Conservation (phyloP, 2,888 invertebrate genomes). For the Prosapia bicincta region DNA sequence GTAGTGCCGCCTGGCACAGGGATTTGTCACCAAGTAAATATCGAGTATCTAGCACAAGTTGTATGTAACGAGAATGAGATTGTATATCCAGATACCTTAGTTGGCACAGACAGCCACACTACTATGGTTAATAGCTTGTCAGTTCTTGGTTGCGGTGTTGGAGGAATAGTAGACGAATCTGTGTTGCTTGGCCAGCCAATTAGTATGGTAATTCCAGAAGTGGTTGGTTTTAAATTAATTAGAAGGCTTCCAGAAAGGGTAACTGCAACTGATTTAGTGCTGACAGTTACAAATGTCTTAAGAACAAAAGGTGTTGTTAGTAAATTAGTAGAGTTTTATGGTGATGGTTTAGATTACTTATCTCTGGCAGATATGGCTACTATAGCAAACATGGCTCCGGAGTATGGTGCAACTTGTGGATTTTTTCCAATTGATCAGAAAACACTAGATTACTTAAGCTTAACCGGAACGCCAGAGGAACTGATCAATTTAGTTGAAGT, state of each 20-base stretch:
- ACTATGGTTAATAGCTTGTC: constrained; percentile 99
- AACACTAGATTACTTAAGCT: constrained; percentile 83
- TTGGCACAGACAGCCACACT: constrained; percentile 98
- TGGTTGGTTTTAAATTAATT: constrained; percentile 87
- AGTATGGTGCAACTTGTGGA: constrained; percentile 95
- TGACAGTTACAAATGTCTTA: constrained; percentile 95
- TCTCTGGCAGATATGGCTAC: constrained; percentile 97
- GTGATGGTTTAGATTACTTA: constrained; percentile 83
- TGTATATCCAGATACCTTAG: constrained; percentile 86
- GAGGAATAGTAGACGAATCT: constrained; percentile 97
- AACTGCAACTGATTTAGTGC: constrained; percentile 95
- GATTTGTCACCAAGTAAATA: constrained; percentile 97
- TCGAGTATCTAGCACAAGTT: constrained; percentile 89
- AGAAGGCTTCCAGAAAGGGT: constrained; percentile 78
- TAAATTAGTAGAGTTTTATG: constrained; percentile 98
- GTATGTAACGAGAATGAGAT: constrained; percentile 69
- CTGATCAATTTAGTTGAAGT: too few relatives aligned
- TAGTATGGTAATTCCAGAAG: constrained; percentile 93
- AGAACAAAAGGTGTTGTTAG: constrained; percentile 94
- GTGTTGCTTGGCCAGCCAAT: constrained; percentile 98
- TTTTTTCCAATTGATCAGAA: constrained; percentile 87
- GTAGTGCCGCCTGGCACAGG: constrained; percentile 98
- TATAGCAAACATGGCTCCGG: constrained; percentile 98
- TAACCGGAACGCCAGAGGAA: too few relatives aligned
- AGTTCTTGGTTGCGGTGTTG: constrained; percentile 95